Evolutionary conservation across 2,797 vertebrate species (phyloP), one percentile per base, ranked within the genome.

Genomic region (Paramormyrops hopkinsi): DNA sequence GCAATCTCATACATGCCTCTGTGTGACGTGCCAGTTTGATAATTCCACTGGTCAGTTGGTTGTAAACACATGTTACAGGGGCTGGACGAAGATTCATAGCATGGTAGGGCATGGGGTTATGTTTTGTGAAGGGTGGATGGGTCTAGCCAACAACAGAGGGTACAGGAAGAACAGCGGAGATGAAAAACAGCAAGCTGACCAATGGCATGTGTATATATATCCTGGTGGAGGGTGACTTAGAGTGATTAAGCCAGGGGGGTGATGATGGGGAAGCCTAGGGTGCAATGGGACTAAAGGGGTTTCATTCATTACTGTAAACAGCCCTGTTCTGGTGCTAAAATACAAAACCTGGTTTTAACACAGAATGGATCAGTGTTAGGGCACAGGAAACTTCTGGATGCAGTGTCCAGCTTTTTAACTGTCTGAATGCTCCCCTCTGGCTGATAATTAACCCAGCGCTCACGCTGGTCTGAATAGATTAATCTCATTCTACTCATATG

Each of bases 241-340:
- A 79, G 73, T 44, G 73, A 69, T 69, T 69, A 33, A 22, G 12
- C 65, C 65, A 69, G 65, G 29, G 65, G 65, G 65, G 65, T 14
- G 37, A 44, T 79, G 17, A 79, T 79, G 14, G 37, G 29, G 37
- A 79, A 33, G 56, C 22, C 59, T 82, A 88, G 89, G 91, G 91
- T 91, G 91, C 90, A 91, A 90, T 91, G 90, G 91, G 93, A 94
- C 92, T 90, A 69, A 53, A 46, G 89, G 92, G 88, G 90, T 90
- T 90, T 90, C 92, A 94, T 94, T 94, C 94, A 95, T 94, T 93
- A 93, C 89, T 92, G 92, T 90, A 94, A 92, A 91, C 92, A 94
- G 93, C 92, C 93, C 92, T 91, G 90, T 90, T 88, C 93, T 93
- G 94, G 92, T 93, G 92, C 84, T 83, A 93, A 91, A 92, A 93